Percentiles rank a stretch among this genome's conserved stretches.
phyloP scores from a whole-genome alignment of 2,797 vertebrate genomes.

The Rhabdophis nuchalis region DNA sequence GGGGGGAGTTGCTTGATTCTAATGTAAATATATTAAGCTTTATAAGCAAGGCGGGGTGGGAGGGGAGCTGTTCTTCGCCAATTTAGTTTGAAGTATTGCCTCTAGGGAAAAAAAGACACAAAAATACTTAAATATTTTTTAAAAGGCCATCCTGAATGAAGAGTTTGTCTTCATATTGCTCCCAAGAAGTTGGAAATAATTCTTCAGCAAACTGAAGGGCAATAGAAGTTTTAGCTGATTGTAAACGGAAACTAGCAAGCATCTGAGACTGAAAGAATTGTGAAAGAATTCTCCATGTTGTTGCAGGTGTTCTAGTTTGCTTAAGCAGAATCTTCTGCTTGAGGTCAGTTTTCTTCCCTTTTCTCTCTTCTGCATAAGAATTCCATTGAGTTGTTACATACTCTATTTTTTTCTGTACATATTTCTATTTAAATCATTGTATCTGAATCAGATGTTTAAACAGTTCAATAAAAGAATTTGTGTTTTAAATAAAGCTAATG shows the following conservation, averaged over 20 bases:
- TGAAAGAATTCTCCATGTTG: neutral
- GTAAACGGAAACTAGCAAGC: neutral
- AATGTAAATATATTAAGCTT: slow-evolving; percentile 39
- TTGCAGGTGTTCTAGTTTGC: neutral
- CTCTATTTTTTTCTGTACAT: slow-evolving; percentile 56
- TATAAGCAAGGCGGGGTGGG: slow-evolving; percentile 30
- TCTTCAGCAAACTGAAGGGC: neutral
- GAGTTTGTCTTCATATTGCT: slow-evolving; percentile 42
- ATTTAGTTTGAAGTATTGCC: slow-evolving; percentile 43
- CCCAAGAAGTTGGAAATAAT: neutral
- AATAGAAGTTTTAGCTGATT: accelerated
- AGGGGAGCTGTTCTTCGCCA: slow-evolving; percentile 23
- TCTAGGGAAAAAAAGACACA: slow-evolving; percentile 35
- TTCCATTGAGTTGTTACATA: neutral
- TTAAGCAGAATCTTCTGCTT: slow-evolving; percentile 35
- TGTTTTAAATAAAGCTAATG: slow-evolving; percentile 68
- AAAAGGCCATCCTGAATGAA: slow-evolving; percentile 46
- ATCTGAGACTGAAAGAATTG: neutral
- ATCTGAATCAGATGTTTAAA: slow-evolving; percentile 51
- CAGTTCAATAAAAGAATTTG: slow-evolving; percentile 38
- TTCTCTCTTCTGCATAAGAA: neutral
- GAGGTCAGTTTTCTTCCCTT: slow-evolving; percentile 7
- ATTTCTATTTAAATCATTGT: slow-evolving; percentile 70
- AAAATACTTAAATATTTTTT: neutral
- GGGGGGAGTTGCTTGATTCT: neutral